These are phyloP conservation scores for Yasuhikotakia modesta DNA, from an alignment of 2,797 vertebrate genomes.

Conservation along the genomic window DNA sequence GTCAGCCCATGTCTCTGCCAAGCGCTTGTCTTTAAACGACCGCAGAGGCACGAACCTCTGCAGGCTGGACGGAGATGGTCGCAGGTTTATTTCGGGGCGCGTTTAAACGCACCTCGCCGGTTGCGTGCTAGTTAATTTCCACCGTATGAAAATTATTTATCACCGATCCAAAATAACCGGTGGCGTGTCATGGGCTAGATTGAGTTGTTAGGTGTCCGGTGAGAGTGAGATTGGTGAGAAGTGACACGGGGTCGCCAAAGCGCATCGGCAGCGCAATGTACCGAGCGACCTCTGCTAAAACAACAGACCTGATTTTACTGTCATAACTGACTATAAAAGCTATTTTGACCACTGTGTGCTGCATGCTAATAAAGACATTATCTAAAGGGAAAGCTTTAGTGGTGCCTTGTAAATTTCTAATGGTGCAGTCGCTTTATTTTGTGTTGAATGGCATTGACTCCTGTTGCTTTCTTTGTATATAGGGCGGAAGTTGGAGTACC, in stretches of 20 bases:
- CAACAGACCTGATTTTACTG: constrained; percentile 38
- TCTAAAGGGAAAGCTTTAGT: constrained; percentile 6
- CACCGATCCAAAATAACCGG: constrained; percentile 36
- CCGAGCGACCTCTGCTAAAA: constrained; percentile 21
- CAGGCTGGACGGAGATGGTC: constrained; percentile 42
- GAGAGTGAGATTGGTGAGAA: constrained; percentile 25
- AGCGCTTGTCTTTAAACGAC: constrained; percentile 59
- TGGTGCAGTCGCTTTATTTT: not conserved
- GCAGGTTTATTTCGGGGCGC: constrained; percentile 57
- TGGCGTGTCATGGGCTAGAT: constrained; percentile 39
- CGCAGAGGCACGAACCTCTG: constrained; percentile 36
- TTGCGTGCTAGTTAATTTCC: constrained; percentile 46
- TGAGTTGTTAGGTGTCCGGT: constrained; percentile 20
- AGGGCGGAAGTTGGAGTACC: not conserved
- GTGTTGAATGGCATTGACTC: not conserved
- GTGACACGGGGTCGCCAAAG: constrained; percentile 37
- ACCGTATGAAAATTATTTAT: constrained; percentile 43
- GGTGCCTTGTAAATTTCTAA: constrained; percentile 20
- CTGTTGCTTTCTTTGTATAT: not conserved
- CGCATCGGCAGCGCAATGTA: constrained; percentile 10
- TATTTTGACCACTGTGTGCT: constrained; percentile 11
- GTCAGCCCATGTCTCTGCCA: constrained; percentile 65
- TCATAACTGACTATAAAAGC: constrained; percentile 23
- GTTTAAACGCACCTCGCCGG: constrained; percentile 37
- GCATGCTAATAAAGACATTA: constrained; percentile 36